Conservation (phyloP, 2,113 vertebrate species). For the Sakesphorus luctuosus region DNA sequence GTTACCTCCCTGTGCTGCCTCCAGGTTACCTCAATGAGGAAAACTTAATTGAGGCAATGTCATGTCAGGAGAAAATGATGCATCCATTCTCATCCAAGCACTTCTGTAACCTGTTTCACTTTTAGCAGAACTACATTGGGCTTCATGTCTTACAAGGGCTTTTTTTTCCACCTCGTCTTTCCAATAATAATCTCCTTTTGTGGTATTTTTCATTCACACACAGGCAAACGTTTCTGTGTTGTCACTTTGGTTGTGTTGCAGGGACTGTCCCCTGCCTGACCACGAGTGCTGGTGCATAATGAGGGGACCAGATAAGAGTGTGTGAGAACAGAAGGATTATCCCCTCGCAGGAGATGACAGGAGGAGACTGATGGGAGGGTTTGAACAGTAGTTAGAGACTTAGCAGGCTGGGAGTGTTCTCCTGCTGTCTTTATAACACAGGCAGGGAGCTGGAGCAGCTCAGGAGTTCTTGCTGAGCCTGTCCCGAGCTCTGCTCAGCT, state of each 20-base stretch:
- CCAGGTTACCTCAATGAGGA: neutral
- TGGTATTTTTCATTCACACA: neutral
- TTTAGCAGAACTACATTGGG: fast-evolving
- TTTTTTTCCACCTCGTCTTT: fast-evolving
- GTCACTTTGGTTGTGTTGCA: neutral
- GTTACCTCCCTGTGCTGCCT: neutral
- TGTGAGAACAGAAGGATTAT: neutral
- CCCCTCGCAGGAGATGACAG: neutral
- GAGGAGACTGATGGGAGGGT: neutral
- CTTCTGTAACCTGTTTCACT: neutral
- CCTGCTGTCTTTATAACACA: neutral
- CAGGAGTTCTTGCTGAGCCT: neutral
- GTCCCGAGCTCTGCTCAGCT: neutral
- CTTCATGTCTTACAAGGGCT: neutral
- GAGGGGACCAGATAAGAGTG: neutral
- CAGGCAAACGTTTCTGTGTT: neutral
- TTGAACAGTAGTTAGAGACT: neutral
- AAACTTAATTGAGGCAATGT: neutral
- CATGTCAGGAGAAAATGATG: neutral
- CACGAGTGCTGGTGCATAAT: neutral
- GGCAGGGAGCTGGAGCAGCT: neutral
- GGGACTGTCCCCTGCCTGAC: neutral
- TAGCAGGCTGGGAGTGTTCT: neutral
- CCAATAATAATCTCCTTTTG: neutral
- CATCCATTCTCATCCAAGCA: neutral